Evolutionary conservation across 2,797 vertebrate genomes (phyloP), one percentile per base, ranked within the genome.

Genomic region (Bryconaethiops microstoma): DNA sequence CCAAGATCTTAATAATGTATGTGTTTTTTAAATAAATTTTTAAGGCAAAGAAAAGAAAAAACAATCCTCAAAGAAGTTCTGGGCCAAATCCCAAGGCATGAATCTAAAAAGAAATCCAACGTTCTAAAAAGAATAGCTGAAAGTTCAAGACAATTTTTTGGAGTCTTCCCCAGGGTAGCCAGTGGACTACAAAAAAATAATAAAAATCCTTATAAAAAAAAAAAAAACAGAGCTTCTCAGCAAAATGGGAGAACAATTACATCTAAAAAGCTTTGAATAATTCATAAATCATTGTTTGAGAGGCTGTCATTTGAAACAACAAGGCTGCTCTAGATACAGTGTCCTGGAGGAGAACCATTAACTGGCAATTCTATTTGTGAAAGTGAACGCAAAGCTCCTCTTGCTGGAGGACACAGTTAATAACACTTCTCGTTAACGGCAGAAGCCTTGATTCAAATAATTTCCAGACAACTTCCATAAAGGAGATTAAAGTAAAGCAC

Each of bases 201-300:
- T 17, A 52, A 65, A 71, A 16, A 35, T 45, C 74, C 64, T 80
- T 77, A 73, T 60, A 72, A 68, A 29, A 3, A 80, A 83, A 80
- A 80, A 40, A 80, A 83, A 80, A 80, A 40, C 73, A 72, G 74
- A 74, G 16, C 78, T 80, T 54, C 67, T 80, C 67, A 76, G 68
- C 68, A 72, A 76, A 76, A 80, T 79, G 50, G 74, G 67, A 72
- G 65, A 78, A 79, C 57, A 77, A 74, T 74, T 69, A 73, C 67
- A 65, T 83, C 50, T 72, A 65, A 77, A 76, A 76, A 76, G 68
- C 42, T 72, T 77, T 80, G 78, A 83, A 83, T 80, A 71, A 80
- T 83, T 83, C 68, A 80, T 83, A 83, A 76, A 72, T 71, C 77
- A 79, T 79, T 83, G 82, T 83, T 75, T 76, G 77, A 79, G 59